Percentiles rank a stretch among this genome's conserved stretches.
These are phyloP conservation scores for Beaufortia kweichowensis DNA, from an alignment of 2,113 vertebrate genomes.

Conservation along the genomic window DNA sequence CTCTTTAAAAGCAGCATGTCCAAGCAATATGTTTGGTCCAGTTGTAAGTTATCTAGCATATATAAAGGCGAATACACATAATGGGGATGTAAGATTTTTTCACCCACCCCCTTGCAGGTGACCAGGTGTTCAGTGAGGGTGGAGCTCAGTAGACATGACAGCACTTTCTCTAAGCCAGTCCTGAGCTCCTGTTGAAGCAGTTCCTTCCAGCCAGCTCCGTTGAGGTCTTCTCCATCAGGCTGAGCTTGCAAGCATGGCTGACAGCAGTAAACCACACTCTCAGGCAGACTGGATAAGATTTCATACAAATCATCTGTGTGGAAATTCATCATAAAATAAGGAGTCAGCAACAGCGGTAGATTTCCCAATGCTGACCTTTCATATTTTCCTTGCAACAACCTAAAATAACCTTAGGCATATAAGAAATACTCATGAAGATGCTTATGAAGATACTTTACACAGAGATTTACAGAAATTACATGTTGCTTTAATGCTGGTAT, in stretches of 20 bases:
- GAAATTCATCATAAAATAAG: neutral
- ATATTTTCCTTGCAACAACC: no score
- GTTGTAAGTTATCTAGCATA: no score
- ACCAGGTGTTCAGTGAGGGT: slow-evolving; percentile 80
- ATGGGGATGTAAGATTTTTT: no score
- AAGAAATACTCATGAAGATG: no score
- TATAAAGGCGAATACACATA: no score
- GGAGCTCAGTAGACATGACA: slow-evolving; percentile 82
- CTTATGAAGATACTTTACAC: no score
- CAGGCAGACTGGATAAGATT: slow-evolving; percentile 88
- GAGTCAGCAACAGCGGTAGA: neutral
- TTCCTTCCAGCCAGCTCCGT: slow-evolving; percentile 76
- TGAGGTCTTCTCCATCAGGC: slow-evolving; percentile 62
- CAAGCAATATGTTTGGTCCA: no score
- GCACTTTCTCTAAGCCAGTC: slow-evolving; percentile 83
- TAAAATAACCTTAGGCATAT: no score
- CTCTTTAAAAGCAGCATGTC: no score
- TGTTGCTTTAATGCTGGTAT: no score
- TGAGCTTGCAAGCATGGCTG: slow-evolving; percentile 81
- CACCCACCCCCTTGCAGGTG: slow-evolving; percentile 79
- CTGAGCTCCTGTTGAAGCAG: slow-evolving; percentile 81
- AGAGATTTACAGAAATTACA: no score
- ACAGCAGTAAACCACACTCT: slow-evolving; percentile 88
- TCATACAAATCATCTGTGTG: slow-evolving; percentile 87
- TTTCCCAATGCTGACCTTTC: neutral